These are phyloP conservation scores for Spheniscus humboldti DNA, from an alignment of 2,797 vertebrate species.

Conservation along the genomic window DNA sequence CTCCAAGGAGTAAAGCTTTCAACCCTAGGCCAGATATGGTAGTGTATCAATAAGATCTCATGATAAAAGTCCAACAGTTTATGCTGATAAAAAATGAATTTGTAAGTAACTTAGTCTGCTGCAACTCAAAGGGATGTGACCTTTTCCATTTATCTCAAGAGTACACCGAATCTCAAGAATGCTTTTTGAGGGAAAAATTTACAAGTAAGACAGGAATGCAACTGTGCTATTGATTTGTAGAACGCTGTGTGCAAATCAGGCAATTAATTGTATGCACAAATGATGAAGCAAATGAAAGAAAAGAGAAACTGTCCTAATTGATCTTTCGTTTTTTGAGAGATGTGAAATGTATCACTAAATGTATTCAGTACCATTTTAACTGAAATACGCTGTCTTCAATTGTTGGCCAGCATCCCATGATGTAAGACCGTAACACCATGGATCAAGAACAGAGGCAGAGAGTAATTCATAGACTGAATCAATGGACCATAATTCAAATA, in stretches of 20 bases:
- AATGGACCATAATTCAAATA: not conserved
- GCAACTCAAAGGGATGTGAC: not conserved
- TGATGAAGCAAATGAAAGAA: not conserved
- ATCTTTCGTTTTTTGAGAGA: not conserved
- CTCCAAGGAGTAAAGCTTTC: not conserved
- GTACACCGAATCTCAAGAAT: not conserved
- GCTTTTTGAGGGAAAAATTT: not conserved
- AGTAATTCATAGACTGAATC: not conserved
- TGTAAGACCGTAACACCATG: not conserved
- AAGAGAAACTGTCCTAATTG: not conserved
- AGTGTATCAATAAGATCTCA: not conserved
- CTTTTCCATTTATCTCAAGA: not conserved
- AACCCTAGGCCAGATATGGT: not conserved
- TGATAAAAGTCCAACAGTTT: not conserved
- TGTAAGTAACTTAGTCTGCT: not conserved
- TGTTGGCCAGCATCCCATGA: not conserved
- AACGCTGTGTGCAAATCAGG: not conserved
- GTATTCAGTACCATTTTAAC: not conserved
- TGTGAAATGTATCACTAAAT: not conserved
- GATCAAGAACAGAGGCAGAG: not conserved
- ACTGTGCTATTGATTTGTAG: not conserved
- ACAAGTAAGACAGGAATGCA: not conserved
- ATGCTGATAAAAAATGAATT: slow-evolving; percentile 8
- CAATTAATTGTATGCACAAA: not conserved
- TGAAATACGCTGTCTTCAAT: not conserved